A percentile compares a stretch with the other conserved stretches of the same genome.
These are phyloP conservation scores for Nephila pilipes DNA, from an alignment of 1,140 invertebrate genomes.

Conservation along the genomic window DNA sequence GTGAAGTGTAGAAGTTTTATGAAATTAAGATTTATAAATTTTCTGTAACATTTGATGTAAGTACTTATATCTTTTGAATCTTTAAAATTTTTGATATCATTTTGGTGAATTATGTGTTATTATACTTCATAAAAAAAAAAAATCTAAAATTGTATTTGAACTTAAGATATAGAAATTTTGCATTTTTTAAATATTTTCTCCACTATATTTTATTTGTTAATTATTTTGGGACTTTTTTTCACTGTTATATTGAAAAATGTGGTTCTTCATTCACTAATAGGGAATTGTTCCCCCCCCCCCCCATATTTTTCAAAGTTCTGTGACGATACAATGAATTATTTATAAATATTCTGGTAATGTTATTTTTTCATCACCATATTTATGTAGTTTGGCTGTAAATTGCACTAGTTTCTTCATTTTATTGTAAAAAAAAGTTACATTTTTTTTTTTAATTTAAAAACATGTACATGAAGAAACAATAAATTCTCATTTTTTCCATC, in stretches of 20 bases:
- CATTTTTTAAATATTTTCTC: neutral
- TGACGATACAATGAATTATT: neutral
- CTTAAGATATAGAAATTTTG: no score
- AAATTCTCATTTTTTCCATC: constrained; percentile 54
- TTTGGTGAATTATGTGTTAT: no score
- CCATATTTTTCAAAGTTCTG: neutral
- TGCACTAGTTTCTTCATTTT: constrained; percentile 33
- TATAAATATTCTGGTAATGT: neutral
- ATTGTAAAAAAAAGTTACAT: constrained; percentile 52
- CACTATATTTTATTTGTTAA: neutral
- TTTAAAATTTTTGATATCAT: no score
- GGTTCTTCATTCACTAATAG: neutral
- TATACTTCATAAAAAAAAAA: no score
- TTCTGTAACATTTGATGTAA: no score
- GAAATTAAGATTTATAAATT: no score
- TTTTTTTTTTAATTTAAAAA: constrained; percentile 32
- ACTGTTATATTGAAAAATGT: neutral
- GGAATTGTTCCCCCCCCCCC: neutral
- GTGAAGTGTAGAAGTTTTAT: neutral
- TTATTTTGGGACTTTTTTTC: neutral
- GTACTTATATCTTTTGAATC: no score
- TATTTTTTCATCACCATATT: constrained; percentile 37
- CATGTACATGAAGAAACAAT: constrained; percentile 51
- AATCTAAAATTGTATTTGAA: no score
- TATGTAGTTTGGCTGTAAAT: constrained; percentile 36